Conservation (phyloP, 1,140 invertebrate species). For the Trachelipus rathkii region DNA sequence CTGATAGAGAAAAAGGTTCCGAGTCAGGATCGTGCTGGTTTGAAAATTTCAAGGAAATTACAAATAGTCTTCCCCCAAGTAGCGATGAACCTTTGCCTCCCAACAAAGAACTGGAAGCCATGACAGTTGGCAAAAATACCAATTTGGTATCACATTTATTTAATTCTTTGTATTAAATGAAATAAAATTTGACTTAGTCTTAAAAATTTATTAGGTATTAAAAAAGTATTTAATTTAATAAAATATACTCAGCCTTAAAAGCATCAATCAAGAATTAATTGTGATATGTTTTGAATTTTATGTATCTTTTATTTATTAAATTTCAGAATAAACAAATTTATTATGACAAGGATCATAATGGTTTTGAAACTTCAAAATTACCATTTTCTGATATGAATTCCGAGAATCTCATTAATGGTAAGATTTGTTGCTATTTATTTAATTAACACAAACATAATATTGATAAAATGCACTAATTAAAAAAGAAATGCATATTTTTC, state of each 20-base stretch:
- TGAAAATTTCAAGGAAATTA: slow-evolving; percentile 34
- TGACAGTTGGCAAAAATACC: slow-evolving; percentile 47
- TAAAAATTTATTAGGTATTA: neutral
- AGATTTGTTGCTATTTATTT: no score
- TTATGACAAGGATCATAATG: neutral
- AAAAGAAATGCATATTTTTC: no score
- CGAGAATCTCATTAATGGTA: no score
- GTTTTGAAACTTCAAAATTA: no score
- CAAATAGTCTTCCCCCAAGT: slow-evolving; percentile 48
- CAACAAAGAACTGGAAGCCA: slow-evolving; percentile 53
- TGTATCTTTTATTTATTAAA: neutral
- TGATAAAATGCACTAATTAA: no score
- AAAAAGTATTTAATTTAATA: neutral
- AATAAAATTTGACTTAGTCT: no score
- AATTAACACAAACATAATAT: no score
- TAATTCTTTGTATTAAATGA: neutral
- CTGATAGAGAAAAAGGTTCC: slow-evolving; percentile 46
- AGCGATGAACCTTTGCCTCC: slow-evolving; percentile 51
- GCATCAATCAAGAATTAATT: no score
- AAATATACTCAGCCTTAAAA: no score
- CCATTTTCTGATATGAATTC: no score
- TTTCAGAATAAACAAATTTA: slow-evolving; percentile 3
- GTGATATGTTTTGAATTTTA: neutral
- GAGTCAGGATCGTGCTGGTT: slow-evolving; percentile 39
- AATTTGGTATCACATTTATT: slow-evolving; percentile 28